These are phyloP conservation scores for Oscheius sp. DNA, from an alignment of 2,888 invertebrate genomes.

Conservation along the genomic window DNA sequence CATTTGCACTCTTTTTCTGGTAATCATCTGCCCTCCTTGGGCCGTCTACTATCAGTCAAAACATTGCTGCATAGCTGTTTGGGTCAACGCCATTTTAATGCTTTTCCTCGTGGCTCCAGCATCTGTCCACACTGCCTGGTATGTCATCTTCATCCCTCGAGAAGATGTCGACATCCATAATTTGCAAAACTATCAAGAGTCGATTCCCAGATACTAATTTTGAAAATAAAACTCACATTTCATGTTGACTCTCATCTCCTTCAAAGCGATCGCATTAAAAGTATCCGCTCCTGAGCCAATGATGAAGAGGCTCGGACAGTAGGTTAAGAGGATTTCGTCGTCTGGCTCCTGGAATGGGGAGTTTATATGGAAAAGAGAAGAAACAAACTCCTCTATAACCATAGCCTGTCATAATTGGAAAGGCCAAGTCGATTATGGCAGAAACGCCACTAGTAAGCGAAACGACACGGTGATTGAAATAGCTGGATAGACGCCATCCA, in stretches of 20 bases:
- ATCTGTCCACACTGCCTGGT: neutral
- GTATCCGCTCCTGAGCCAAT: conserved; percentile 53
- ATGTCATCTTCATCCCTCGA: neutral
- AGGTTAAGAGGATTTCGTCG: conserved; percentile 63
- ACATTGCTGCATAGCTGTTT: neutral
- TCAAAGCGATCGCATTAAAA: conserved; percentile 48
- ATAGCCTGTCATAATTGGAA: conserved; percentile 46
- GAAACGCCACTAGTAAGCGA: conserved; percentile 52
- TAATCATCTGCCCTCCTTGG: no score
- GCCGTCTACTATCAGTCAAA: neutral
- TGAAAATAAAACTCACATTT: conserved; percentile 44
- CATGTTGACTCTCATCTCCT: conserved; percentile 53
- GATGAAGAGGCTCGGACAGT: conserved; percentile 63
- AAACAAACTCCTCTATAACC: conserved; percentile 60
- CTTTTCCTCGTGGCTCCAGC: neutral
- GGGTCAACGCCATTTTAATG: neutral
- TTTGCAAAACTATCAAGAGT: neutral
- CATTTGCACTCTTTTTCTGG: neutral
- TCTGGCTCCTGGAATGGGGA: conserved; percentile 57
- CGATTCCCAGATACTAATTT: no score
- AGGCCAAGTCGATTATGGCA: conserved; percentile 62
- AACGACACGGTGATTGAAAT: conserved; percentile 51
- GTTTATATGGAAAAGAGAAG: no score
- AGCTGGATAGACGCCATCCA: conserved; percentile 57
- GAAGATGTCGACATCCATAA: neutral